Evolutionary conservation across 2,888 invertebrate species (phyloP).

Genomic region (Allolobophora icterica): DNA sequence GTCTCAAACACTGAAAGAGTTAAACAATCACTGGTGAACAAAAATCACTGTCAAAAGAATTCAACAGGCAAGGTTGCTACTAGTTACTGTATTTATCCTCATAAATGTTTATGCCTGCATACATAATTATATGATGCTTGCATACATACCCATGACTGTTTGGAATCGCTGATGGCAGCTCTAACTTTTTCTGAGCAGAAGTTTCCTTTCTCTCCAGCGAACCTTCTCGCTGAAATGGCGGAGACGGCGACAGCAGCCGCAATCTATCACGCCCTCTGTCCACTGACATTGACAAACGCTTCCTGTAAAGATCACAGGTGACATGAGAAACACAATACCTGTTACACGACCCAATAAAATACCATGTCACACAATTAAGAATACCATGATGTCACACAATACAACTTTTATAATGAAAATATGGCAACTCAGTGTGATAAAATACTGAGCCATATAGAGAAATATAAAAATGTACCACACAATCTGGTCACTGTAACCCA

Average conservation of each 20-base stretch:
- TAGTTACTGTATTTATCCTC: no score
- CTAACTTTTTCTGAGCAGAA: background rate
- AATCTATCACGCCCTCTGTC: conserved; percentile 32
- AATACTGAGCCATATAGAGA: background rate
- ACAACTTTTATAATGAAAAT: background rate
- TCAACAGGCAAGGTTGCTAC: background rate
- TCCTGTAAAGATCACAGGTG: conserved; percentile 14
- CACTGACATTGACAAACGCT: conserved; percentile 36
- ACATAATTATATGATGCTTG: background rate
- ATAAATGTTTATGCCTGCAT: background rate
- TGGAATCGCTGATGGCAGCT: background rate
- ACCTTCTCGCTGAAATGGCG: background rate
- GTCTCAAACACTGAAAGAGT: no score
- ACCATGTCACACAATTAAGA: background rate
- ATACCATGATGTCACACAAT: no score
- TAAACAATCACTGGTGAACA: no score
- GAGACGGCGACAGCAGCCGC: conserved; percentile 26
- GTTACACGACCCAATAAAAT: background rate
- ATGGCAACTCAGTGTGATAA: background rate
- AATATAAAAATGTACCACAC: no score
- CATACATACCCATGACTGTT: background rate
- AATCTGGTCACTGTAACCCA: background rate
- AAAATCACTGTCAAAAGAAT: no score
- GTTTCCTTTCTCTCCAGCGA: background rate
- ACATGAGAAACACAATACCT: background rate